These are phyloP conservation scores for Hoplias malabaricus DNA, from an alignment of 2,113 vertebrate genomes.

Conservation along the genomic window DNA sequence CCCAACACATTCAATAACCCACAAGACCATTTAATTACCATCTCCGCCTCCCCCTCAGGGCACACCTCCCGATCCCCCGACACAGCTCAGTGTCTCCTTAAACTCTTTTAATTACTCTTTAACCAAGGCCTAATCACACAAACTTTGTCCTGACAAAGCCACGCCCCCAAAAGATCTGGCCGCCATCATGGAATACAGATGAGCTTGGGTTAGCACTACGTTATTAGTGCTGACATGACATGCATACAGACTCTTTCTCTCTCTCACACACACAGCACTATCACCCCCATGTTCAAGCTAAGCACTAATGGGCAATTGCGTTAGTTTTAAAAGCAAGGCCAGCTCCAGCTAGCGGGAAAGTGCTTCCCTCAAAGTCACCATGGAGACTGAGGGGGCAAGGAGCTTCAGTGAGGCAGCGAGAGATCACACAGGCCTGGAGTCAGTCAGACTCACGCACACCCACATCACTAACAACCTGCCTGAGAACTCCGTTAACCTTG, in stretches of 20 bases:
- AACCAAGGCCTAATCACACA: conserved; percentile 64
- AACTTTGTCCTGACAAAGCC: conserved; percentile 58
- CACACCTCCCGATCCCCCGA: conserved; percentile 52
- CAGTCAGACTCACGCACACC: conserved; percentile 9
- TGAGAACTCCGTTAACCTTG: conserved; percentile 14
- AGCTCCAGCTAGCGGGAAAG: conserved; percentile 53
- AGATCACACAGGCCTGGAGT: conserved; percentile 16
- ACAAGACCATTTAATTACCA: conserved; percentile 73
- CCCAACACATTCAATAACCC: conserved; percentile 64
- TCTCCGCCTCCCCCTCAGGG: conserved; percentile 34
- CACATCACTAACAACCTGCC: conserved; percentile 13
- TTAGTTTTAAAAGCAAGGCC: conserved; percentile 55
- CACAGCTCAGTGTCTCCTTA: conserved; percentile 64
- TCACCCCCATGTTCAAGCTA: conserved; percentile 48
- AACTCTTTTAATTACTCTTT: conserved; percentile 69
- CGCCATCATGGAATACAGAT: conserved; percentile 16
- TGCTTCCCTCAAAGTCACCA: conserved; percentile 39
- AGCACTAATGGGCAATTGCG: conserved; percentile 57
- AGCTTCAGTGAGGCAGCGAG: conserved; percentile 11
- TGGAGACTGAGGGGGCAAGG: conserved; percentile 37
- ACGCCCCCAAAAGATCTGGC: conserved; percentile 49
- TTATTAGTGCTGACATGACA: conserved; percentile 54
- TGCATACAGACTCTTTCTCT: neutral
- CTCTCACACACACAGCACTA: neutral
- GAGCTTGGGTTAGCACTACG: conserved; percentile 23